Base-by-base conservation (phyloP, 2,797 vertebrate species). In the Cyclopterus lumpus region DNA sequence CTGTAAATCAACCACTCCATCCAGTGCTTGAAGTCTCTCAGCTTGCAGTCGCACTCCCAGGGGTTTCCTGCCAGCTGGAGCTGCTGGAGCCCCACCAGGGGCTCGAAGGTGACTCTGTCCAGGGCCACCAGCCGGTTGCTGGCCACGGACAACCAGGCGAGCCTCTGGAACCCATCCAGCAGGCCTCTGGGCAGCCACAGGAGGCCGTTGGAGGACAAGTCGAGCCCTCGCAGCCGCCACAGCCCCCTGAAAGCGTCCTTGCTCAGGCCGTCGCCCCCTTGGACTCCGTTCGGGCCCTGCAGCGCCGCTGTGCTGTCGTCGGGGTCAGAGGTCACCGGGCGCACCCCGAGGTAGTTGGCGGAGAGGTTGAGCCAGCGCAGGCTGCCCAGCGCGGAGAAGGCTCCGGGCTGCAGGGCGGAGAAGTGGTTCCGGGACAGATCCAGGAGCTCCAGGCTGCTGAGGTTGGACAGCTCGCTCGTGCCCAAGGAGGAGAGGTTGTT, bases 1-100 rank as follows among this genome's bases (percentile, higher is more conserved):
- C 97, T 93, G 87, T 97, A 99, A 67, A 96, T 94, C 89, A 99
- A 94, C 98, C 97, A 99, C 89, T 99, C 98, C 93, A 99, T 95
- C 97, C 97, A 99, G 91, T 97, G 95, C 86, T 97, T 98, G 93
- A 99, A 97, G 70, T 96, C 96, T 20, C 96, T 94, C 66, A 99
- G 93, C 82, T 94, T 96, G 91, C 98, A 99, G 91, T 97, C 96
- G 0, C 98, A 99, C 65, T 96, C 96, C 98, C 98, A 99, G 53
- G 95, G 96, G 76, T 99, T 99, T 34, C 97, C 97, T 6, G 94
- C 94, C 3, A 99, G 93, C 73, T 94, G 95, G 44, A 99, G 95
- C 4, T 94, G 92, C 92, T 95, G 95, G 36, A 99, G 94, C 62
- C 89, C 93, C n/a, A 87, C 89, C 5, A 99, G 91, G 0, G 97